These are phyloP conservation scores for Eristalis pertinax DNA, from an alignment of 2,888 invertebrate genomes.

Conservation along the genomic window DNA sequence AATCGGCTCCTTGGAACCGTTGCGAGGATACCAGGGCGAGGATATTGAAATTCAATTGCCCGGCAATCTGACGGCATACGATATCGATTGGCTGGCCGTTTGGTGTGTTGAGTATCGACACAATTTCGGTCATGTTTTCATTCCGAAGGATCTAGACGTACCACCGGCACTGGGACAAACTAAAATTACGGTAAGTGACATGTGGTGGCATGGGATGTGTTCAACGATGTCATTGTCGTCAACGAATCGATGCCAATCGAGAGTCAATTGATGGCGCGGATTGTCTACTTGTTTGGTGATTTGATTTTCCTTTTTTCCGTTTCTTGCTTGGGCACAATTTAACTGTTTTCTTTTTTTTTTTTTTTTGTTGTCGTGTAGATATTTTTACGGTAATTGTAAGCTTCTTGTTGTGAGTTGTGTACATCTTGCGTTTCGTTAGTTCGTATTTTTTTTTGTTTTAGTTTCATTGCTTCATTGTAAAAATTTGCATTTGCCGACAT, in stretches of 20 bases:
- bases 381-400: conserved; percentile 6
- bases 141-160: conserved; percentile 93
- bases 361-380: not conserved
- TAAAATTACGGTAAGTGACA: conserved; percentile 90
- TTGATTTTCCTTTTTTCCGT: not conserved
- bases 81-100: conserved; percentile 94
- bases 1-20: conserved; percentile 89
- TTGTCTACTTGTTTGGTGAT: not conserved
- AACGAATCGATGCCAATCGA: not conserved
- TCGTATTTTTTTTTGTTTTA: conserved; percentile 49
- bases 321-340: not conserved
- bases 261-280: not conserved
- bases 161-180: conserved; percentile 95
- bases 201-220: not conserved
- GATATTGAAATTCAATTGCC: conserved; percentile 95
- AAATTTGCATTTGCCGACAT: conserved; percentile 65
- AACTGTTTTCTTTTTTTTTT: not conserved
- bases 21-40: conserved; percentile 93
- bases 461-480: conserved; percentile 66
- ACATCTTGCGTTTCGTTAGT: not conserved
- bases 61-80: conserved; percentile 91
- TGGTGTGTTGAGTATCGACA: conserved; percentile 95
- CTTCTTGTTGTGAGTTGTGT: conserved; percentile 15
- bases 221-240: conserved; percentile 8
- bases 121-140: conserved; percentile 94